These are phyloP conservation scores for Cervus canadensis DNA, from an alignment of 2,113 vertebrate species.

Conservation along the genomic window DNA sequence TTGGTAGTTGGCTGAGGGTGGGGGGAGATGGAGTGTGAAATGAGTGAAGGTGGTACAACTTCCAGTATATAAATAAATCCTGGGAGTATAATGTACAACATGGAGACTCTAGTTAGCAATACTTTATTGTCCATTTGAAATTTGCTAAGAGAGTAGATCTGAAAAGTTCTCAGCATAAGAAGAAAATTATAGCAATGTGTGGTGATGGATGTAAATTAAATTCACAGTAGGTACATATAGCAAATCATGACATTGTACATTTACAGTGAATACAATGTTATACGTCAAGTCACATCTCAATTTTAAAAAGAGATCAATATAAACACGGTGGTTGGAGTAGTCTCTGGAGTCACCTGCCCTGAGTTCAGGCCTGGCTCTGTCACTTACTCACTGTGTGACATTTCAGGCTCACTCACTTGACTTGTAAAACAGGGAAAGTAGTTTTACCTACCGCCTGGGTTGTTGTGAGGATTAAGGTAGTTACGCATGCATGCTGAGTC, in stretches of 20 bases:
- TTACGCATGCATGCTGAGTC: neutral
- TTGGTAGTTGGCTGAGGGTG: neutral
- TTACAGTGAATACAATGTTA: neutral
- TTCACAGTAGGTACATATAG: neutral
- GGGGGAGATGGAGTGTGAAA: neutral
- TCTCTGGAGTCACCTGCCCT: neutral
- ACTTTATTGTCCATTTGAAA: neutral
- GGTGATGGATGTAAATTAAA: neutral
- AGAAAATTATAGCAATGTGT: neutral
- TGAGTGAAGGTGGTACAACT: neutral
- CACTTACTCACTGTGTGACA: neutral
- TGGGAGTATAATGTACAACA: neutral
- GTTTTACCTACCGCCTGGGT: no score
- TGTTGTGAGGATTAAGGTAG: neutral
- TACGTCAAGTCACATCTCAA: neutral
- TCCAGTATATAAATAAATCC: neutral
- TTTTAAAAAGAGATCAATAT: neutral
- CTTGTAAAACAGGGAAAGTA: neutral
- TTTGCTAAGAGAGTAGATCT: neutral
- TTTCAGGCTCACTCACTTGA: neutral
- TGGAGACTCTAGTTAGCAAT: neutral
- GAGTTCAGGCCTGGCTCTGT: neutral
- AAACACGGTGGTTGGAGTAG: neutral
- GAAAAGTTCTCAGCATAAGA: neutral
- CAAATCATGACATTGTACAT: neutral